Base-by-base conservation (phyloP, 2,888 invertebrate species). In the Minunthozetes semirufus region DNA sequence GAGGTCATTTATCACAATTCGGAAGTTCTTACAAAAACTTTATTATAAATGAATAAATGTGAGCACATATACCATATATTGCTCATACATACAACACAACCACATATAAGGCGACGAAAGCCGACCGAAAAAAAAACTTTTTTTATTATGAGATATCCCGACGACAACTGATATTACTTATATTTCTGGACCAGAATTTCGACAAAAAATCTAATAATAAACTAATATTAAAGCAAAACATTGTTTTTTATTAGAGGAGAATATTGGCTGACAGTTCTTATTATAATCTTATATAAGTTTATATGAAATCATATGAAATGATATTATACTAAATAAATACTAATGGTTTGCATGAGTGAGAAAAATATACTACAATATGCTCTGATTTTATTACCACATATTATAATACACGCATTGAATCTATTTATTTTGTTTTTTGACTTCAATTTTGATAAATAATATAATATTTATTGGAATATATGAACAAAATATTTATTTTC, bases 1-100 rank as follows among this genome's bases (percentile, higher is more conserved):
- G 63, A 70, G 38, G n/a, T 42, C 70, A 70, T 70, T 70, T 70
- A 70, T 70, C 70, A 70, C 70, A 70, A 70, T 70, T 70, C 70
- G 70, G 70, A 70, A 70, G 70, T 70, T 70, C 70, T 48, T 70
- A 70, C 70, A 70, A 46, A 66, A 70, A 70, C 70, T 48, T 46
- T 70, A 70, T 70, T 70, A 70, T 70, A 70, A 70, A 70, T 70
- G 70, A 70, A 70, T 70, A 25, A 46, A 46, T 25, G 25, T 70
- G 17, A 19, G 70, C 46, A 17, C 46, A 46, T 11, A 19, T 15
- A 70, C 38, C 33, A 8, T 33, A 33, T 33, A 33, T n/a, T n/a
- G n/a, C n/a, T n/a, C n/a, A n/a, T n/a, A n/a, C n/a, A n/a, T 33
- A 33, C 33, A 33, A 66, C 38, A 29, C 1, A 1, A 27, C 17